These are phyloP conservation scores for Phalacrocorax carbo DNA, from an alignment of 2,113 vertebrate species.

Conservation along the genomic window DNA sequence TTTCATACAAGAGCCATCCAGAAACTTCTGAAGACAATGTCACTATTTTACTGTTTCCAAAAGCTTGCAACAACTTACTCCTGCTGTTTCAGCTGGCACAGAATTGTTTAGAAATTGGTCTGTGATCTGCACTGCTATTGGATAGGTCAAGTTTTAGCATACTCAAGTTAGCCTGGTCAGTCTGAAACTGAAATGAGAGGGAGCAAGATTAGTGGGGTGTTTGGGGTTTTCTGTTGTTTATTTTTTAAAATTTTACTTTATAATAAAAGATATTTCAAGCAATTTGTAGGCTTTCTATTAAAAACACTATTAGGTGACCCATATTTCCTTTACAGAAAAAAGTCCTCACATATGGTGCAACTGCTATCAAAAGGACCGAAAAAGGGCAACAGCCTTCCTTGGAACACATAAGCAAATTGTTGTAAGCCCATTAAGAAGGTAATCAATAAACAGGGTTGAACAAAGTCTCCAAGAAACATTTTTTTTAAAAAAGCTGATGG, in stretches of 20 bases:
- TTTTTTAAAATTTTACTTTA: background rate
- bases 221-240: background rate
- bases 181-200: background rate
- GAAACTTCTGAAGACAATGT: constrained; percentile 27
- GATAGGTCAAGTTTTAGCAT: background rate
- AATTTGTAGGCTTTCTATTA: background rate
- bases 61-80: background rate
- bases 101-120: background rate
- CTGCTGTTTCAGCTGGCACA: constrained; percentile 3
- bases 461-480: background rate
- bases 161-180: background rate
- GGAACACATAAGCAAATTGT: background rate
- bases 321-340: background rate
- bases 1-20: constrained; percentile 14
- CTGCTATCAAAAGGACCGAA: background rate
- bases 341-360: background rate
- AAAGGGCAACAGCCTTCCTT: background rate
- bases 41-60: constrained; percentile 43
- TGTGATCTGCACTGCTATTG: background rate
- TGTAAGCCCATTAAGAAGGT: background rate
- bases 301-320: background rate
- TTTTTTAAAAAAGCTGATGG: background rate
- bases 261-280: background rate
- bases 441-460: background rate
- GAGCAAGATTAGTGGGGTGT: background rate